Evolutionary conservation across 1,140 invertebrate genomes (phyloP).

Genomic region (Lordiphosa clarofinis): DNA sequence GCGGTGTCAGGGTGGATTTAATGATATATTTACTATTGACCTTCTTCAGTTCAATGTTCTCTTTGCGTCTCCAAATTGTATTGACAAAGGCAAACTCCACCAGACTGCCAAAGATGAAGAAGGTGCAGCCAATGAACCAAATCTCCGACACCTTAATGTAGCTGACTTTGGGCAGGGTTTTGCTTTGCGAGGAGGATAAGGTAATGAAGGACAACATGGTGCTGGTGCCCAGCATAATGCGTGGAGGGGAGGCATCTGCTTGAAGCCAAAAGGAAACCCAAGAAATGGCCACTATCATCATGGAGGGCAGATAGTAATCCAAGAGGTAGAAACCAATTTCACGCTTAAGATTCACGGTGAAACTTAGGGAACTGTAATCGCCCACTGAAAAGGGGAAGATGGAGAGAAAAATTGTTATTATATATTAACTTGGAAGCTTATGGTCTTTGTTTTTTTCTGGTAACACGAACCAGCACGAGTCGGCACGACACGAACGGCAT

Average conservation of each 20-base stretch:
- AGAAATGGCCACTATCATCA: constrained; percentile 92
- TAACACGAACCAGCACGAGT: too few species aligned
- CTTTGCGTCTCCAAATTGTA: constrained; percentile 91
- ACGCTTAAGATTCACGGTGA: constrained; percentile 88
- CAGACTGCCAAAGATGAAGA: constrained; percentile 91
- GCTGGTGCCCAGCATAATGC: constrained; percentile 89
- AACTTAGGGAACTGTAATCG: constrained; percentile 89
- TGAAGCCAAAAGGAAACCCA: constrained; percentile 96
- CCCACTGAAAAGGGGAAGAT: constrained; percentile 82
- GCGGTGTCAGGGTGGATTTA: constrained; percentile 89
- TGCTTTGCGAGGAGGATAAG: constrained; percentile 87
- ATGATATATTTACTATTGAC: constrained; percentile 91
- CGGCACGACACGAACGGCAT: too few species aligned
- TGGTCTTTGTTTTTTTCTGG: too few species aligned
- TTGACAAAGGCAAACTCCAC: constrained; percentile 94
- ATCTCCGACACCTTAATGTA: constrained; percentile 94
- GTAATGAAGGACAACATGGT: constrained; percentile 95
- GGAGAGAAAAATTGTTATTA: too few species aligned
- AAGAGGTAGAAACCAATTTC: constrained; percentile 93
- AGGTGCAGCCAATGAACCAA: constrained; percentile 91
- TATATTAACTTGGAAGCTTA: too few species aligned
- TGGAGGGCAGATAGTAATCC: constrained; percentile 94
- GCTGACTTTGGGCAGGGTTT: constrained; percentile 91
- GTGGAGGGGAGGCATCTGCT: constrained; percentile 90
- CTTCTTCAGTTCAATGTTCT: constrained; percentile 90